Evolutionary conservation across 1,140 invertebrate genomes (phyloP), one percentile per base, ranked within the genome.

Genomic region (Anadara kagoshimensis): DNA sequence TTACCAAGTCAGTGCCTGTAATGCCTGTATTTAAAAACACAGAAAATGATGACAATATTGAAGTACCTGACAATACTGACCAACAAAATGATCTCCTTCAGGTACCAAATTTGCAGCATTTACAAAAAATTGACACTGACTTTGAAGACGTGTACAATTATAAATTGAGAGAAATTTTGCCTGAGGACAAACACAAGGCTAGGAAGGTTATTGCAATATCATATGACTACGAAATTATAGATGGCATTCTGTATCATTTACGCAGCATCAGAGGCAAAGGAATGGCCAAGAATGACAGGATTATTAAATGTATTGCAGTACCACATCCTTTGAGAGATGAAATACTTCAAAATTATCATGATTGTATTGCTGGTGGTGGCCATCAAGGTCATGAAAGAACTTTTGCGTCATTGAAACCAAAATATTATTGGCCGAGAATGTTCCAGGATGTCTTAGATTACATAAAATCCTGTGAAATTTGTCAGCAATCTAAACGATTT

Each of bases 361-460:
- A 78, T 22, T 67, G 36, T 22, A 43, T 68, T 41, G 54, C 47
- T n/a, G n/a, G n/a, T n/a, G n/a, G n/a, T n/a, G n/a, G n/a, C n/a
- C n/a, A n/a, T n/a, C n/a, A n/a, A n/a, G n/a, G n/a, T n/a, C n/a
- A n/a, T n/a, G n/a, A n/a, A n/a, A n/a, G 64, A 22, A 66, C 57
- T 18, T 59, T 26, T 41, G 8, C 20, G 24, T 36, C 67, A 8
- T 20, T 78, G 8, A 56, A 49, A 12, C 24, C 29, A 44, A 69
- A 63, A 44, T 78, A 70, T 36, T 78, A 53, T 36, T 78, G 76
- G 76, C 76, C 71, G 18, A 41, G 47, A 3, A 67, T 78, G 63
- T 70, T 58, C 22, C 41, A 45, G 26, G 71, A 77, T 41, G 59
- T 78, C n/a, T 54, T 65, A n/a, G 41, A 73, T 18, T 78, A 74